Evolutionary conservation across 2,113 vertebrate species (phyloP).

Genomic region (Chamaetylas fuelleborni): DNA sequence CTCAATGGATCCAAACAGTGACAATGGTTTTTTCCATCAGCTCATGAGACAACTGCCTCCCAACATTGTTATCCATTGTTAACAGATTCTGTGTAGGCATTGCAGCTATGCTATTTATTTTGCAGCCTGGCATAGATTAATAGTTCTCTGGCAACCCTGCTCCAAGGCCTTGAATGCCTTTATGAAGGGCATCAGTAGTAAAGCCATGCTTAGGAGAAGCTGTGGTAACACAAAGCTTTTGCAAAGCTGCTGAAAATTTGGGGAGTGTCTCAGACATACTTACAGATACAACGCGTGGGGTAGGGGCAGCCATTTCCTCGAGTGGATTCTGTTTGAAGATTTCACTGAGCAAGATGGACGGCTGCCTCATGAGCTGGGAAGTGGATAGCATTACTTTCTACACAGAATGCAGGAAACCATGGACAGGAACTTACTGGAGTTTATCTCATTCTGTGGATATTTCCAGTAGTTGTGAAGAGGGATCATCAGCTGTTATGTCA

Average conservation of each 20-base stretch:
- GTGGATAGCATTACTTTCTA: neutral
- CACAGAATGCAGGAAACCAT: neutral
- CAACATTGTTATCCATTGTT: neutral
- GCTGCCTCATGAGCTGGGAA: neutral
- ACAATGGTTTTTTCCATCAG: neutral
- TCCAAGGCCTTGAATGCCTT: neutral
- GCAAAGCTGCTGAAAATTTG: neutral
- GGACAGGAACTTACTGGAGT: neutral
- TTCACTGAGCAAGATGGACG: neutral
- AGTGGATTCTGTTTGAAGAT: neutral
- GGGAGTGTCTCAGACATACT: neutral
- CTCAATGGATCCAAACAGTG: neutral
- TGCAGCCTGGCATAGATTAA: neutral
- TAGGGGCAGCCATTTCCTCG: fast-evolving
- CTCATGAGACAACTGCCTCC: neutral
- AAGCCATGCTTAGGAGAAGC: neutral
- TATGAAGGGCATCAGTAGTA: neutral
- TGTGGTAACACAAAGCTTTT: neutral
- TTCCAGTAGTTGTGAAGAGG: neutral
- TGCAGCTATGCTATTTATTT: neutral
- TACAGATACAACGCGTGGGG: neutral
- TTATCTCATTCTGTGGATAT: neutral
- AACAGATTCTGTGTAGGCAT: neutral
- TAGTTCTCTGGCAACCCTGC: neutral
- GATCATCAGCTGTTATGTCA: neutral